These are phyloP conservation scores for Cyclopterus lumpus DNA, from an alignment of 2,797 vertebrate genomes.

Conservation along the genomic window DNA sequence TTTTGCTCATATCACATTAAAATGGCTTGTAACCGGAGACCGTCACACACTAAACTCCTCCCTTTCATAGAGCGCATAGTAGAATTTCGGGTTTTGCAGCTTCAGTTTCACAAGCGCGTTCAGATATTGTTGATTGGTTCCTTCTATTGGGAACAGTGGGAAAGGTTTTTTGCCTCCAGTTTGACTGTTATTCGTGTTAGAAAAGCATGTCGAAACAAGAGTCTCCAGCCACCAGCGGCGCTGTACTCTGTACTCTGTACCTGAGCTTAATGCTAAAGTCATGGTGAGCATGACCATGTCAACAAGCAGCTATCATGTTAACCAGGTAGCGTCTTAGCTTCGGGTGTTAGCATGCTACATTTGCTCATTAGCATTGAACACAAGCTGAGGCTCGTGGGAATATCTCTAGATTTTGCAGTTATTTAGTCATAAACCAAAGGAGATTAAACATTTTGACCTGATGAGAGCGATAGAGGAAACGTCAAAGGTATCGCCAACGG, in stretches of 20 bases:
- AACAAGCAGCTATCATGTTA: not conserved
- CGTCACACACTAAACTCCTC: not conserved
- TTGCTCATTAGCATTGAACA: not conserved
- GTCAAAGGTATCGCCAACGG: not conserved
- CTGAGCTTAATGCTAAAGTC: not conserved
- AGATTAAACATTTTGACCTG: not conserved
- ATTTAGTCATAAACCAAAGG: not conserved
- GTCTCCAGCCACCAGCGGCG: not conserved
- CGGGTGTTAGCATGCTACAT: not conserved
- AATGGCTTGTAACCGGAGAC: not conserved
- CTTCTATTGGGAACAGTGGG: not conserved
- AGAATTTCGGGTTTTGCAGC: not conserved
- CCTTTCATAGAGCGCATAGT: not conserved
- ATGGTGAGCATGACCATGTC: not conserved
- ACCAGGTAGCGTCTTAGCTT: not conserved
- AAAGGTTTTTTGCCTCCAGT: not conserved
- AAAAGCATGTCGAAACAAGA: not conserved
- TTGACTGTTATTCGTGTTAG: not conserved
- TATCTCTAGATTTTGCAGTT: not conserved
- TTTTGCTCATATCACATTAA: conserved; percentile 9
- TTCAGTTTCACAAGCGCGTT: not conserved
- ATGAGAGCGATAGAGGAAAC: not conserved
- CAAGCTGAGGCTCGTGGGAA: not conserved
- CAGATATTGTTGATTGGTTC: conserved; percentile 11
- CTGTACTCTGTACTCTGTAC: not conserved